phyloP scores from a whole-genome alignment of 2,797 vertebrate genomes.

The Babyrousa celebensis region DNA sequence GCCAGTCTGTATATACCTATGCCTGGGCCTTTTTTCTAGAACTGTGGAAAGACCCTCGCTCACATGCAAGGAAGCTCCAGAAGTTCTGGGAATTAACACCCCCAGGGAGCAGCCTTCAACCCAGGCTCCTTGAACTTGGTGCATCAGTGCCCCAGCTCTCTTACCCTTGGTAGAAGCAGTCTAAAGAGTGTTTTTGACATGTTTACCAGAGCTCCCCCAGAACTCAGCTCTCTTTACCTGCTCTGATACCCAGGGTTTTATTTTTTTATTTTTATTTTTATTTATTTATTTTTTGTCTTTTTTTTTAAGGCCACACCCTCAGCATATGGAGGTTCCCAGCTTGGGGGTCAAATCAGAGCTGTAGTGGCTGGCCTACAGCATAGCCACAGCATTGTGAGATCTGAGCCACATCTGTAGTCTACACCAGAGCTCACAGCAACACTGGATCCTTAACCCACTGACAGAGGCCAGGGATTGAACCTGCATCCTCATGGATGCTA shows the following conservation, averaged over 20 bases:
- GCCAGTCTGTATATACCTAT: background rate
- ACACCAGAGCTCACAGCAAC: too few species aligned
- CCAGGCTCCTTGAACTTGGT: background rate
- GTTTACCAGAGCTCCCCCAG: background rate
- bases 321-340: too few species aligned
- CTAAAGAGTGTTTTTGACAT: background rate
- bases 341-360: too few species aligned
- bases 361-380: too few species aligned
- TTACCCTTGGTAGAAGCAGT: background rate
- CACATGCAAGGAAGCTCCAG: background rate
- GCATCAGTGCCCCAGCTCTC: background rate
- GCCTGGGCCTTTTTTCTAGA: background rate
- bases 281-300: too few species aligned
- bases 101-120: background rate
- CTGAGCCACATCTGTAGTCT: too few species aligned
- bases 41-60: background rate
- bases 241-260: background rate
- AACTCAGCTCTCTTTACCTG: background rate
- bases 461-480: too few species aligned
- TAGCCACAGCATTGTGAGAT: too few species aligned
- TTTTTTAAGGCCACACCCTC: too few species aligned
- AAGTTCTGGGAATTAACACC: background rate
- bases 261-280: too few species aligned
- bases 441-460: too few species aligned
- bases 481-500: too few species aligned